Evolutionary conservation across 2,888 invertebrate genomes (phyloP).

Genomic region (Sesia apiformis): DNA sequence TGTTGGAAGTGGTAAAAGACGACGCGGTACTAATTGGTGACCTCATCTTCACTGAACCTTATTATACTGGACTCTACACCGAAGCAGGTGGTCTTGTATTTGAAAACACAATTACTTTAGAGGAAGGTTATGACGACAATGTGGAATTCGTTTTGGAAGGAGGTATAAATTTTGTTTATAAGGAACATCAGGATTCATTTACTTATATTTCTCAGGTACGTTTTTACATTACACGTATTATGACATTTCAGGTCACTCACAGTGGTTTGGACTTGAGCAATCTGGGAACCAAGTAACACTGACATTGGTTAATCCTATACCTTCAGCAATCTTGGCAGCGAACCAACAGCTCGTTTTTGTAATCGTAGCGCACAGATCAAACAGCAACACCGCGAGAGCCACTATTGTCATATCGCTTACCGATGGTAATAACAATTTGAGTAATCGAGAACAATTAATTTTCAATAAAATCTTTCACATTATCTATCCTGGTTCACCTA

Average conservation of each 20-base stretch:
- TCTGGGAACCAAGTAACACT: constrained; percentile 11
- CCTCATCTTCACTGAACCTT: constrained; percentile 16
- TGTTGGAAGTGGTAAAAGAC: constrained; percentile 16
- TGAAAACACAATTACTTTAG: constrained; percentile 11
- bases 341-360: constrained; percentile 21
- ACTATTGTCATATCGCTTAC: constrained; percentile 18
- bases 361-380: constrained; percentile 16
- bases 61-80: constrained; percentile 21
- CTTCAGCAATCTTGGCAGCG: constrained; percentile 18
- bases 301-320: constrained; percentile 13
- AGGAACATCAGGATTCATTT: no score
- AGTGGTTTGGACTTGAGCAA: constrained; percentile 5
- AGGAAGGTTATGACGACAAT: constrained; percentile 14
- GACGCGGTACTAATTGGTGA: constrained; percentile 3
- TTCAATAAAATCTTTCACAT: no score
- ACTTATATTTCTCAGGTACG: not conserved
- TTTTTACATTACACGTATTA: not conserved
- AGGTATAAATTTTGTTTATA: constrained; percentile 11
- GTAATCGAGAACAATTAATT: not conserved
- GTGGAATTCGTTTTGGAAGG: constrained; percentile 22
- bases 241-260: constrained; percentile 13
- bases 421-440: constrained; percentile 11
- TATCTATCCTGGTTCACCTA: no score
- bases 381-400: constrained; percentile 12
- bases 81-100: constrained; percentile 11